phyloP scores from a whole-genome alignment of 2,888 invertebrate species.

The Drosophila atripex region DNA sequence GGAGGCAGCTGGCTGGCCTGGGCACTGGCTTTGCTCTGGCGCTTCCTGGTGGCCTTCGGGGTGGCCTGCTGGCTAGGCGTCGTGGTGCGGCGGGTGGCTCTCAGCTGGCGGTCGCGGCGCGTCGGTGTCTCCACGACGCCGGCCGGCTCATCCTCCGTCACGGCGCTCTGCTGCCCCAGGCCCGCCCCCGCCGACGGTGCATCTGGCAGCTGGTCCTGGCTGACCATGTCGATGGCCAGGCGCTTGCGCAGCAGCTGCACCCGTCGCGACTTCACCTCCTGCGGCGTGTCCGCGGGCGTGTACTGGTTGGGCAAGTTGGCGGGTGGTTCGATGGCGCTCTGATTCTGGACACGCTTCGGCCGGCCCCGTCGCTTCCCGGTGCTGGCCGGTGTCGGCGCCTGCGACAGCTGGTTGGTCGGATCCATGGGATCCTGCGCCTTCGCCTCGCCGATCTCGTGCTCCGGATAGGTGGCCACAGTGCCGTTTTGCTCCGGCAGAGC shows the following conservation, averaged over 20 bases:
- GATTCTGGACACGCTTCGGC: conserved; percentile 82
- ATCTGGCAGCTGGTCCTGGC: conserved; percentile 51
- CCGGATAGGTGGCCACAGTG: conserved; percentile 5
- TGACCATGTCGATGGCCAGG: conserved; percentile 82
- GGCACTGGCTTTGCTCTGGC: conserved; percentile 36
- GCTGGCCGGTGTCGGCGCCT: conserved; percentile 15
- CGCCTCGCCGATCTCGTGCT: background rate
- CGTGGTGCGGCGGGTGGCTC: conserved; percentile 77
- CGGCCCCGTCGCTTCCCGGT: conserved; percentile 83
- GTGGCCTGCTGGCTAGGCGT: conserved; percentile 54
- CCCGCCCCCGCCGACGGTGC: conserved; percentile 8
- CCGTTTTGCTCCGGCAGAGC: conserved; percentile 25
- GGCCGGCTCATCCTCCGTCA: conserved; percentile 13
- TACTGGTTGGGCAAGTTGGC: conserved; percentile 4
- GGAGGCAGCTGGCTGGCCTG: conserved; percentile 13
- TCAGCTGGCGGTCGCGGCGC: conserved; percentile 66
- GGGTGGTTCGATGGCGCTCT: conserved; percentile 13
- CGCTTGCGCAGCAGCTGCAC: conserved; percentile 81
- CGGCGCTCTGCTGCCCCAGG: conserved; percentile 8
- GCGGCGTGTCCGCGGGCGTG: conserved; percentile 15
- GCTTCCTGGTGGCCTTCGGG: conserved; percentile 37
- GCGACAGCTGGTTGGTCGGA: background rate
- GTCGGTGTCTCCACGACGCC: conserved; percentile 36
- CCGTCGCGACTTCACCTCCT: conserved; percentile 73
- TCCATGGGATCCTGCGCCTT: conserved; percentile 24